These are phyloP conservation scores for Stenichneumon culpator DNA, from an alignment of 2,888 invertebrate genomes.

Conservation along the genomic window DNA sequence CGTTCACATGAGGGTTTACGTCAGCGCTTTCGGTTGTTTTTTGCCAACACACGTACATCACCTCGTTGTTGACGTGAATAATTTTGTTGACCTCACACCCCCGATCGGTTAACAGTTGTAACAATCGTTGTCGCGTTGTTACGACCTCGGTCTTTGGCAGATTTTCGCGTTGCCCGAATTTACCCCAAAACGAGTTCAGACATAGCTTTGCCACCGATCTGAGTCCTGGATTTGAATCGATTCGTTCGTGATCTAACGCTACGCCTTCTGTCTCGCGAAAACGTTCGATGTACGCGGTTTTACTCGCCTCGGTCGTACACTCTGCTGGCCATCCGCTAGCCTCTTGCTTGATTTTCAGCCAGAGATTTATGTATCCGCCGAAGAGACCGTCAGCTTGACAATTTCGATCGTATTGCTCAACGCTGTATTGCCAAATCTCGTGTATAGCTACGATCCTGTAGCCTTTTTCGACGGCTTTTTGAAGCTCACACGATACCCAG, in stretches of 20 bases:
- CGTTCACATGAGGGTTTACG: slow-evolving; percentile 76
- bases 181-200: slow-evolving; percentile 76
- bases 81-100: slow-evolving; percentile 64
- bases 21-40: neutral
- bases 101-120: slow-evolving; percentile 64
- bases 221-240: slow-evolving; percentile 71
- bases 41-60: slow-evolving; percentile 66
- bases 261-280: slow-evolving; percentile 67
- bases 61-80: slow-evolving; percentile 64
- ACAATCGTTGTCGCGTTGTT: slow-evolving; percentile 38
- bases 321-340: slow-evolving; percentile 72
- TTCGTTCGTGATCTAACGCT: slow-evolving; percentile 67
- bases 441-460: neutral
- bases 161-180: slow-evolving; percentile 74
- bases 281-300: slow-evolving; percentile 51
- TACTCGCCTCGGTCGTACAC: slow-evolving; percentile 11
- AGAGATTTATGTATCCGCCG: slow-evolving; percentile 74
- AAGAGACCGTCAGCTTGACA: slow-evolving; percentile 68
- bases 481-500: slow-evolving; percentile 77
- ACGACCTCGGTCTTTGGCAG: slow-evolving; percentile 66
- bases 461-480: slow-evolving; percentile 73
- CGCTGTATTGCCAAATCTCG: slow-evolving; percentile 74
- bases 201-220: slow-evolving; percentile 74
- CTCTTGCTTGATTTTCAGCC: slow-evolving; percentile 74
- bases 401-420: slow-evolving; percentile 62